Evolutionary conservation across 2,113 vertebrate genomes (phyloP).

Genomic region (Daphoenositta chrysoptera): DNA sequence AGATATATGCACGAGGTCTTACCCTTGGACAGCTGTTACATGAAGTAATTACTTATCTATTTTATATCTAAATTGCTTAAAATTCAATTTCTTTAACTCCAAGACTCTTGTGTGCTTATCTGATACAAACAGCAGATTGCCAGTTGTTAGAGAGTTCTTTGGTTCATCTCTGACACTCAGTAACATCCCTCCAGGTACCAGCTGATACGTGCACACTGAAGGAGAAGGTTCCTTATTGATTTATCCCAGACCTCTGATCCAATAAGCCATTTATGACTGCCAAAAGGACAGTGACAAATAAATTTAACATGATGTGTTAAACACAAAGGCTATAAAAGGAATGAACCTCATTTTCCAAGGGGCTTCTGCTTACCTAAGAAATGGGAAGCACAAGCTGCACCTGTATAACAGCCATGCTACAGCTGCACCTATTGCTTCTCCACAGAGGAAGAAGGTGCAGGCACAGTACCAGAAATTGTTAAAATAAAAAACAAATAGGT

Average conservation of each 20-base stretch:
- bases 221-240: background rate
- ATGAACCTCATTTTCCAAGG: background rate
- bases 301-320: background rate
- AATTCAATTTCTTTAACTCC: background rate
- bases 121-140: background rate
- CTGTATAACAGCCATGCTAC: background rate
- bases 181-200: background rate
- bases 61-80: background rate
- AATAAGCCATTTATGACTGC: background rate
- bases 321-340: background rate
- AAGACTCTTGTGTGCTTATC: background rate
- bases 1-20: background rate
- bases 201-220: background rate
- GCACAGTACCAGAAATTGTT: background rate
- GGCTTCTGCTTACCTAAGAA: background rate
- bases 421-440: background rate
- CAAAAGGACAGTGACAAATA: background rate
- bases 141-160: background rate
- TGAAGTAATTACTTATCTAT: background rate
- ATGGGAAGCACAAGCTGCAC: accelerated
- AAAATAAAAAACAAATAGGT: background rate
- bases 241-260: background rate
- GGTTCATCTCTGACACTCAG: background rate
- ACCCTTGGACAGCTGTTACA: background rate
- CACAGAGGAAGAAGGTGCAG: background rate